Base-by-base conservation (phyloP, 2,888 invertebrate genomes). In the Chymomyza amoena region DNA sequence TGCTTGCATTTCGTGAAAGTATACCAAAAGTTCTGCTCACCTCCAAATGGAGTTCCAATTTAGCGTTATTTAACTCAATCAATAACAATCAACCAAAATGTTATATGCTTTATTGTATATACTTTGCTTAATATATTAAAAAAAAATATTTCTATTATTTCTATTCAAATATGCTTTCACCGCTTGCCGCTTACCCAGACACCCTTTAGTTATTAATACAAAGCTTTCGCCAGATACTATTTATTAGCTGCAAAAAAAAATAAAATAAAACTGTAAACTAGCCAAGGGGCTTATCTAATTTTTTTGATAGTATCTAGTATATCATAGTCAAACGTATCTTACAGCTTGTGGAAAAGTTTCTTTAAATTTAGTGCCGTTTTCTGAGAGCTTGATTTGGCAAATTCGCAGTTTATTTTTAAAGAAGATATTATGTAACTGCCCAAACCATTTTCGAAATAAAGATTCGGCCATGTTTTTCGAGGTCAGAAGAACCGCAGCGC, bases 21-120 rank as follows among this genome's bases (percentile, higher is more conserved):
- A 45, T 13, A 45, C 13, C 3, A 4, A 45, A 45, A 45, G 39
- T 45, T 56, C 18, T 45, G 39, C 39, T 18, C 51, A 39, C 64
- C 76, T 76, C n/a, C n/a, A 73, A 73, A 76, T 73, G 71, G 39
- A 45, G 10, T 45, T 45, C 39, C 39, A 45, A 45, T 45, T 45
- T 45, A 4, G 39, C 39, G 6, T 45, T 45, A 45, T 45, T 45
- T 10, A 45, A 45, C 13, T 45, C 13, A 13, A 45, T 45, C 39
- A 45, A 32, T 32, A 32, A 32, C 32, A 32, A 32, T 32, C 32
- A 32, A 32, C 32, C 32, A 32, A 7, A 32, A 32, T 7, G 32
- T 32, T 32, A 32, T 32, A 32, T 32, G 32, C 32, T 32, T 32
- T 32, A 32, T 32, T 6, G 32, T 9, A 32, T 32, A 32, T 32